A percentile compares a stretch with the other conserved stretches of the same genome.
These are phyloP conservation scores for Macrophya annulata DNA, from an alignment of 2,888 invertebrate species.

Conservation along the genomic window DNA sequence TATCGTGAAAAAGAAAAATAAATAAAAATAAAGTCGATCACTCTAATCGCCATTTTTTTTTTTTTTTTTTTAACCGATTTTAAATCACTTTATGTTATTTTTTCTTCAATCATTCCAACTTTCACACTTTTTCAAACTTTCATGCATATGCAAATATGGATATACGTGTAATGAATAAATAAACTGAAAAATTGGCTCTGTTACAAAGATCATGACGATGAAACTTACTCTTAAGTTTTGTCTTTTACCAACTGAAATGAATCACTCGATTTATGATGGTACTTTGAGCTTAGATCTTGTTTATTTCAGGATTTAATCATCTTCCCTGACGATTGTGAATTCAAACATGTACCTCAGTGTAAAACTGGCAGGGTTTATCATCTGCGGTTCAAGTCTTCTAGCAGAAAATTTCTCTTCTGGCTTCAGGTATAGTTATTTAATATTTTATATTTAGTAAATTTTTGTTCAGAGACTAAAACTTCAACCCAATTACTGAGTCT, in stretches of 20 bases:
- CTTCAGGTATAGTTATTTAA: constrained; percentile 87
- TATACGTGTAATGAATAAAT: no score
- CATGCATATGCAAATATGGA: not conserved
- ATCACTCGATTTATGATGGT: not conserved
- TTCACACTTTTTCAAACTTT: not conserved
- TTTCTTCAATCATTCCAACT: not conserved
- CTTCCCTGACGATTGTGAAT: constrained; percentile 99
- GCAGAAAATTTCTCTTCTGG: constrained; percentile 98
- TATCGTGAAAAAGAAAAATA: not conserved
- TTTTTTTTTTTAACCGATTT: not conserved
- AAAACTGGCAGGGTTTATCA: constrained; percentile 98
- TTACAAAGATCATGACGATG: not conserved
- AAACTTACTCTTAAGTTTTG: not conserved
- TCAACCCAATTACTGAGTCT: no score
- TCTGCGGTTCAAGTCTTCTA: constrained; percentile 96
- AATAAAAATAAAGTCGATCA: not conserved
- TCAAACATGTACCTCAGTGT: constrained; percentile 96
- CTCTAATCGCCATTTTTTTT: not conserved
- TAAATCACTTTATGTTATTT: no score
- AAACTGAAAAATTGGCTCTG: not conserved
- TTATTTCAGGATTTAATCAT: constrained; percentile 92
- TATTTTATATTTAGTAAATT: not conserved
- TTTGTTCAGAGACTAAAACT: not conserved
- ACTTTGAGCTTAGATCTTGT: not conserved
- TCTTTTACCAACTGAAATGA: not conserved